Evolutionary conservation across 2,888 invertebrate genomes (phyloP).

Genomic region (Leptogaster cylindrica): DNA sequence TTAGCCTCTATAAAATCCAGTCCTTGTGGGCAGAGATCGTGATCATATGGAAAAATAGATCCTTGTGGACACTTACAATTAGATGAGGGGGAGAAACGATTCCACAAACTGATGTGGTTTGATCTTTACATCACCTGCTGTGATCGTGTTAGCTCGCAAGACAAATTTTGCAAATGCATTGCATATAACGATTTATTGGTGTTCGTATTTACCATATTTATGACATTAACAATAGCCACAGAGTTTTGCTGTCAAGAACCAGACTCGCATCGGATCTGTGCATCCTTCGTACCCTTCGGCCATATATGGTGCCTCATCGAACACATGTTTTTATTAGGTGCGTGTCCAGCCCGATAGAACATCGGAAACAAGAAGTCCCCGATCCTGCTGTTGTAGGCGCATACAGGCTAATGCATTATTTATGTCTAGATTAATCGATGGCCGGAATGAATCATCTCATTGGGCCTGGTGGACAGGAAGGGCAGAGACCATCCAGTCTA

Average conservation of each 20-base stretch:
- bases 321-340: constrained; percentile 29
- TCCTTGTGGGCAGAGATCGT: too few species aligned
- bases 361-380: background rate
- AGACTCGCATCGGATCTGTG: background rate
- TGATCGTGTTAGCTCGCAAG: constrained; percentile 18
- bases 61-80: background rate
- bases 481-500: background rate
- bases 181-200: background rate
- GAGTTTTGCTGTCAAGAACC: constrained; percentile 7
- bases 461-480: background rate
- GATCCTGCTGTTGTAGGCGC: constrained; percentile 3
- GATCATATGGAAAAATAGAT: too few species aligned
- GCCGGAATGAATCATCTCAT: constrained; percentile 19
- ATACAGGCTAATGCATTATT: constrained; percentile 34
- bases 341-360: constrained; percentile 10
- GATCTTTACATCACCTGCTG: constrained; percentile 19
- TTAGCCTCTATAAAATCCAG: too few species aligned
- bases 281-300: constrained; percentile 13
- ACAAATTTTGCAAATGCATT: constrained; percentile 33
- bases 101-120: background rate
- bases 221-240: constrained; percentile 22
- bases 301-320: constrained; percentile 6
- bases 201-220: constrained; percentile 5
- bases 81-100: background rate
- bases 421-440: constrained; percentile 28